Evolutionary conservation across 2,797 vertebrate genomes (phyloP), one percentile per base, ranked within the genome.

Genomic region (Chaetodon trifasciatus): DNA sequence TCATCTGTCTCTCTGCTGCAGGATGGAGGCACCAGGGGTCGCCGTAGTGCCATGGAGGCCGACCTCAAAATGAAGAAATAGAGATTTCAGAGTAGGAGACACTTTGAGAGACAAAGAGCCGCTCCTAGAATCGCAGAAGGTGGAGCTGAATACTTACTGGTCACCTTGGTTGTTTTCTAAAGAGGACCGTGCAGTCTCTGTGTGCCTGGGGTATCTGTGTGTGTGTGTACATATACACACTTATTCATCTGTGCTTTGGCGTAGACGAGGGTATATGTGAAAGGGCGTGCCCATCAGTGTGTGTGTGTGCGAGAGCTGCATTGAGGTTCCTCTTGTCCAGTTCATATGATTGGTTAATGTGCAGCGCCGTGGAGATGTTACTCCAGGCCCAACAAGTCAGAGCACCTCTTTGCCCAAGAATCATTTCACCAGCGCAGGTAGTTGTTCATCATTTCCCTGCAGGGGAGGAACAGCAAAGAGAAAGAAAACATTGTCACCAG

Each of bases 31-130:
- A 99, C 98, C 89, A 97, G 98, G 85, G 98, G 98, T 81, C 97
- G 98, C 68, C 98, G 98, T 83, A 99, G 98, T 85, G 98, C 98
- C 90, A 99, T 99, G 80, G 98, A 99, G 94, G 98, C 98, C 0
- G 98, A 99, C 91, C 96, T 99, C 96, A 99, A 99, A 94, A 99
- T 99, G 98, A 99, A 99, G 95, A 99, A 99, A 90, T 99, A 96
- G 96, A 71, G 8, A 32, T 53, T 62, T 56, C 28, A n/a, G 15
- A 79, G 39, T 57, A 15, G 0, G 21, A 63, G 68, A 65, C 47
- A 16, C 62, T 61, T 8, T 8, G 24, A 61, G 32, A 62, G 58
- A 60, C 63, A 79, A 35, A 68, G 12, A 63, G 65, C 55, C 21
- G 4, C 62, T 78, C 40, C 69, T 68, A 40, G 23, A 32, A 50